phyloP scores from a whole-genome alignment of 2,113 vertebrate genomes.

The Colius striatus region DNA sequence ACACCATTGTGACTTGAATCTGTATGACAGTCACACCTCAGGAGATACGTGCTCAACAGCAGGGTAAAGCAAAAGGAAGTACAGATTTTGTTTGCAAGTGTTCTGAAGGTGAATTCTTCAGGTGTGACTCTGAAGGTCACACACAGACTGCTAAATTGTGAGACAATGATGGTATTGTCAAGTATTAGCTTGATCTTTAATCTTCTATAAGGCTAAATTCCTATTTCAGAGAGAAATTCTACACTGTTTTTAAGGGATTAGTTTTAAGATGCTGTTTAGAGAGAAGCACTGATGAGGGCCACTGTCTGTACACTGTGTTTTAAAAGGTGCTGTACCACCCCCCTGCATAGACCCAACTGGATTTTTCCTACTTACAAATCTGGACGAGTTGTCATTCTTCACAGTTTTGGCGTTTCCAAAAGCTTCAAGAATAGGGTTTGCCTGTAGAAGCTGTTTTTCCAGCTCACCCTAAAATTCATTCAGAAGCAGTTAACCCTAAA shows the following conservation, averaged over 20 bases:
- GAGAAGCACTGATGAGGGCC: background rate
- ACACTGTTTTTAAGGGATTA: background rate
- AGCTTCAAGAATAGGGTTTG: slow-evolving; percentile 97
- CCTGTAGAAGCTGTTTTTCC: slow-evolving; percentile 98
- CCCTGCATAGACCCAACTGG: background rate
- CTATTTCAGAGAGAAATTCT: background rate
- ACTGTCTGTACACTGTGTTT: background rate
- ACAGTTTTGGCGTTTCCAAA: slow-evolving; percentile 98
- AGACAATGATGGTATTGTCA: background rate
- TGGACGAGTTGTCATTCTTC: slow-evolving; percentile 98
- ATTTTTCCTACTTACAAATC: slow-evolving; percentile 88
- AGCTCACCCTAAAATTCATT: slow-evolving; percentile 91
- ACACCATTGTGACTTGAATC: background rate
- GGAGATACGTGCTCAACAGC: background rate
- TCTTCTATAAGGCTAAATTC: background rate
- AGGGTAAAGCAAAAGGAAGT: background rate
- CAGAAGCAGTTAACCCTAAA: slow-evolving; percentile 56
- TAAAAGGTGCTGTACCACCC: background rate
- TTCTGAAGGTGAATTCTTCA: background rate
- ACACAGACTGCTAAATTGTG: background rate
- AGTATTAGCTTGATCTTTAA: background rate
- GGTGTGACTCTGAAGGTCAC: background rate
- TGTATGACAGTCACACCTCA: background rate
- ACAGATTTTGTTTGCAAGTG: background rate
- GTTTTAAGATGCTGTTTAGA: background rate